Evolutionary conservation across 2,888 invertebrate genomes (phyloP), one percentile per base, ranked within the genome.

Genomic region (Stenolophus ochropezus): DNA sequence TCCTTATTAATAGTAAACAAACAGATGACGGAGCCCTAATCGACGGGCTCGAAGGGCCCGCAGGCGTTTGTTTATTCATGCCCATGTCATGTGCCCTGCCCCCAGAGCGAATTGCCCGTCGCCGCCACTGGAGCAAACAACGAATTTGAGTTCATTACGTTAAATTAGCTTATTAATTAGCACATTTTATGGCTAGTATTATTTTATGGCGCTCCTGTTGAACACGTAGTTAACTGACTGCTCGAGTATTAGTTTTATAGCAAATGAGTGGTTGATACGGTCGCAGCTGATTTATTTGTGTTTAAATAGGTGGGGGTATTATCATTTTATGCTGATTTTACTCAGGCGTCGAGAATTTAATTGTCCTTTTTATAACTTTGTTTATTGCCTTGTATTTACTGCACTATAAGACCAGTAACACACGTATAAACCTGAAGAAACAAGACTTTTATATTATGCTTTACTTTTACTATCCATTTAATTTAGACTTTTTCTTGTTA

Each of bases 161-260:
- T 78, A 65, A 78, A 78, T 78, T 78, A 78, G 47, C 47, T 78
- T 78, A 78, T 65, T 78, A 78, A 78, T 78, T 78, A 78, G 61
- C 18, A 49, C 78, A 49, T 58, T 78, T 78, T 78, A 78, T 78
- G 78, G 78, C 47, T 65, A 78, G 42, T 78, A 78, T 78, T 49
- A 78, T 78, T 78, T 78, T 78, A 78, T 49, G 65, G 65, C 0
- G 16, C 6, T n/a, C 78, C 61, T 78, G 78, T 65, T 78, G 65
- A 78, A 65, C 78, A 65, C 42, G 42, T 25, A 21, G 47, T 78
- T 78, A 78, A 78, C 77, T 61, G 78, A 23, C 49, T 47, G 42
- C 14, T 47, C 14, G 21, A 49, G 47, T 65, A 47, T 78, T 78
- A 61, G 65, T 61, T 49, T 77, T 58, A 58, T 25, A 65, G 49